Conservation (phyloP, 2,113 vertebrate genomes). For the Podocnemis expansa region DNA sequence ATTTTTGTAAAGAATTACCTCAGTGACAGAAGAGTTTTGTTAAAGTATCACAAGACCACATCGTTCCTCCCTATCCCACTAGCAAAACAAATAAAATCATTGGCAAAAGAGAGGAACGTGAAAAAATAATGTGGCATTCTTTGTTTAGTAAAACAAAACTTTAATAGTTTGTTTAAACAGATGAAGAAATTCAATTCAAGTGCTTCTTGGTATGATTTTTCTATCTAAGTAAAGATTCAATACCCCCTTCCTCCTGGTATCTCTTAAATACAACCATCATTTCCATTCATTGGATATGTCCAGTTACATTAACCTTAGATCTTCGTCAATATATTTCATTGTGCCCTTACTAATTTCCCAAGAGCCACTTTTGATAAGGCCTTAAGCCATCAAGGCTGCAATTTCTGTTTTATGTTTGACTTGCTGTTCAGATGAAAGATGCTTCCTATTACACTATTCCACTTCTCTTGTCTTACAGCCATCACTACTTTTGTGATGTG, state of each 20-base stretch:
- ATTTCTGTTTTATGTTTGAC: neutral
- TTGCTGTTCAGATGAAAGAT: conserved; percentile 15
- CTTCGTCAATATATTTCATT: neutral
- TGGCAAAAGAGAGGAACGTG: neutral
- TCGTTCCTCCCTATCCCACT: rapidly evolving
- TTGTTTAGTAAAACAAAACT: neutral
- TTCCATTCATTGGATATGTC: neutral
- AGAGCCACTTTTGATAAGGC: neutral
- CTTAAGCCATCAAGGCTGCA: neutral
- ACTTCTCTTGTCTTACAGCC: neutral
- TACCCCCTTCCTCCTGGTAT: neutral
- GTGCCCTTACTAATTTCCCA: conserved; percentile 1
- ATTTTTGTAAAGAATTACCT: neutral
- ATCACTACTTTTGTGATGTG: neutral
- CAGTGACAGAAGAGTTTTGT: neutral
- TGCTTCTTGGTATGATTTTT: neutral
- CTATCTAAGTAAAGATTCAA: neutral
- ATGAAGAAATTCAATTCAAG: neutral
- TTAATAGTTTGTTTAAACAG: neutral
- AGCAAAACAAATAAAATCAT: neutral
- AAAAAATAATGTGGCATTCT: neutral
- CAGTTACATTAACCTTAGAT: neutral
- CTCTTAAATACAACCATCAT: neutral
- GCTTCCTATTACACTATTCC: neutral
- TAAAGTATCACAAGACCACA: neutral